Percentiles rank a stretch among this genome's conserved stretches.
phyloP scores from a whole-genome alignment of 2,888 invertebrate species.

The Pantelozetes paolii region DNA sequence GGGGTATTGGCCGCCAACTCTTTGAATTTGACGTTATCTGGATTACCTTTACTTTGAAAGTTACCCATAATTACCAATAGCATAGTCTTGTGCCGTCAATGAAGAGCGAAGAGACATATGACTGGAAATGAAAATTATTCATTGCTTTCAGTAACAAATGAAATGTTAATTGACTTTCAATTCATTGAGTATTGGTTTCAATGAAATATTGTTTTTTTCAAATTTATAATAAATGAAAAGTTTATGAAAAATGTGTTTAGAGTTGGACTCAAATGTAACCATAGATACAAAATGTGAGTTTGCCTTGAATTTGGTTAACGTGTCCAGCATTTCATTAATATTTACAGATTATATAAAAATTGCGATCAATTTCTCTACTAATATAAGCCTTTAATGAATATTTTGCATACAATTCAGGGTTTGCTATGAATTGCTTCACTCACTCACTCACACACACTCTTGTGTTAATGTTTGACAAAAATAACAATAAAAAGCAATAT shows the following conservation, averaged over 20 bases:
- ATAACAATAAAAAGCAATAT: no score
- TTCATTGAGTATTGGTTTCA: neutral
- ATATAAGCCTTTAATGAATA: neutral
- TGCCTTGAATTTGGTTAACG: slow-evolving; percentile 7
- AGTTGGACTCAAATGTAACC: neutral
- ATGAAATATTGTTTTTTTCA: neutral
- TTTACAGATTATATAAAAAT: neutral
- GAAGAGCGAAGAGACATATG: no score
- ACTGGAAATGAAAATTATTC: neutral
- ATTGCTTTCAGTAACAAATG: neutral
- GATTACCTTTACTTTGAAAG: neutral
- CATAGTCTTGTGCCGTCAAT: neutral
- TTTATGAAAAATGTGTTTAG: neutral
- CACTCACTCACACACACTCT: neutral
- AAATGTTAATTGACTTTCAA: neutral
- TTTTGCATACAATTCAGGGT: neutral
- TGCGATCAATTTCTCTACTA: neutral
- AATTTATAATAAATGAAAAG: neutral
- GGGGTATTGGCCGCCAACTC: slow-evolving; percentile 21
- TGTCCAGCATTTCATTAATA: slow-evolving; percentile 4
- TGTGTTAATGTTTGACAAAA: no score
- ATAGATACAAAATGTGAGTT: neutral
- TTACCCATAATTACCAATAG: slow-evolving; percentile 25
- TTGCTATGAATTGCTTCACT: neutral
- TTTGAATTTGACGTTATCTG: slow-evolving; percentile 24